phyloP scores from a whole-genome alignment of 2,797 vertebrate species.

The Takifugu ocellatus region DNA sequence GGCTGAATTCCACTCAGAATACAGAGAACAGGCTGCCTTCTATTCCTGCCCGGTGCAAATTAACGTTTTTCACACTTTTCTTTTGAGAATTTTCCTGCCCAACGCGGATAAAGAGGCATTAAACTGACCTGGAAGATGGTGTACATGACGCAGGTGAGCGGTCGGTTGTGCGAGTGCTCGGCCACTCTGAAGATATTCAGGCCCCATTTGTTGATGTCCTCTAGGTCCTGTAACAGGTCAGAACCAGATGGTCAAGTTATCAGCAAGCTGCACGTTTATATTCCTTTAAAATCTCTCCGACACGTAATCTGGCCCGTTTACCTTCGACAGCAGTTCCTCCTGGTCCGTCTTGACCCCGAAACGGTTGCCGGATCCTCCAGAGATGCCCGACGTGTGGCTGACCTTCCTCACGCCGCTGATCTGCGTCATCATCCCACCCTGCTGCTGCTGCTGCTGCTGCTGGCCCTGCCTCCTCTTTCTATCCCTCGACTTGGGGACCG shows the following conservation, averaged over 20 bases:
- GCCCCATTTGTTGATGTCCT: slow-evolving; percentile 96
- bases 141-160: slow-evolving; percentile 96
- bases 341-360: slow-evolving; percentile 96
- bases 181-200: slow-evolving; percentile 95
- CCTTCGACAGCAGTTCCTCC: slow-evolving; percentile 94
- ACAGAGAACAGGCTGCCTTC: slow-evolving; percentile 3
- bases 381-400: slow-evolving; percentile 85
- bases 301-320: slow-evolving; percentile 25
- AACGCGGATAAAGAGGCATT: neutral
- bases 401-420: slow-evolving; percentile 95
- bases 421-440: slow-evolving; percentile 88
- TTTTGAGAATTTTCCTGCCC: neutral
- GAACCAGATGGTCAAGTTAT: neutral
- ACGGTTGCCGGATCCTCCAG: slow-evolving; percentile 83
- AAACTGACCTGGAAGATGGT: slow-evolving; percentile 92
- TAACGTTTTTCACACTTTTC: neutral
- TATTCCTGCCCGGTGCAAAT: neutral
- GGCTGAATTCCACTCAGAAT: slow-evolving; percentile 13
- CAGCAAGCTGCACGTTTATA: neutral
- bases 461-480: slow-evolving; percentile 93
- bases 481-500: slow-evolving; percentile 89
- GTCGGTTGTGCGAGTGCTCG: slow-evolving; percentile 89
- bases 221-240: slow-evolving; percentile 82
- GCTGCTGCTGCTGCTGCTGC: slow-evolving; percentile 63
- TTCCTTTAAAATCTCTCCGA: no score